Evolutionary conservation across 1,140 invertebrate species (phyloP).

Genomic region (Latrodectus geometricus): DNA sequence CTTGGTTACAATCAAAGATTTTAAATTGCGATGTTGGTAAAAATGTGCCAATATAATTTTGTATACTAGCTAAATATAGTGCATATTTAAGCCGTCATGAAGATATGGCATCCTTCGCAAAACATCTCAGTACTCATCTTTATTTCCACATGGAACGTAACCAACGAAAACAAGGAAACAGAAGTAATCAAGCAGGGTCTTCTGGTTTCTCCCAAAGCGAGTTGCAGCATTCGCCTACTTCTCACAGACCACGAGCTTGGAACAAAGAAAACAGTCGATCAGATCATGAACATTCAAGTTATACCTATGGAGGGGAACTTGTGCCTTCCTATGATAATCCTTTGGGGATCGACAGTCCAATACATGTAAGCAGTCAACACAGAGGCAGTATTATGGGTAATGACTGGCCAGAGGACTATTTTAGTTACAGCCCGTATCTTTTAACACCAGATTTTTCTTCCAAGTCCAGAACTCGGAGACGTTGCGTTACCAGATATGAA

Average conservation of each 20-base stretch:
- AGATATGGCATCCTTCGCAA: constrained; percentile 51
- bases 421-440: constrained; percentile 55
- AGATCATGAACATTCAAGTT: constrained; percentile 11
- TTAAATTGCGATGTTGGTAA: too few species aligned
- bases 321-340: constrained; percentile 37
- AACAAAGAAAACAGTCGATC: constrained; percentile 33
- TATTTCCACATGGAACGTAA: constrained; percentile 59
- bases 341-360: not conserved
- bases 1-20: too few species aligned
- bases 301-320: constrained; percentile 22
- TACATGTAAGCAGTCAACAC: constrained; percentile 29
- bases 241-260: constrained; percentile 27
- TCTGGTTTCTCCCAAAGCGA: constrained; percentile 35
- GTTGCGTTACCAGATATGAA: constrained; percentile 1
- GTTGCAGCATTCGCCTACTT: constrained; percentile 21
- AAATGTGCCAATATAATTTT: too few species aligned
- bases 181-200: constrained; percentile 21
- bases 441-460: constrained; percentile 45
- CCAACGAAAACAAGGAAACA: constrained; percentile 20
- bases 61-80: too few species aligned
- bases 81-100: constrained; percentile 11
- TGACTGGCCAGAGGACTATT: constrained; percentile 52
- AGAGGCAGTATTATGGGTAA: constrained; percentile 53
- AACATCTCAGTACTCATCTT: constrained; percentile 58
- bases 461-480: constrained; percentile 33